These are phyloP conservation scores for Oegoconia quadripuncta DNA, from an alignment of 2,888 invertebrate genomes.

Conservation along the genomic window DNA sequence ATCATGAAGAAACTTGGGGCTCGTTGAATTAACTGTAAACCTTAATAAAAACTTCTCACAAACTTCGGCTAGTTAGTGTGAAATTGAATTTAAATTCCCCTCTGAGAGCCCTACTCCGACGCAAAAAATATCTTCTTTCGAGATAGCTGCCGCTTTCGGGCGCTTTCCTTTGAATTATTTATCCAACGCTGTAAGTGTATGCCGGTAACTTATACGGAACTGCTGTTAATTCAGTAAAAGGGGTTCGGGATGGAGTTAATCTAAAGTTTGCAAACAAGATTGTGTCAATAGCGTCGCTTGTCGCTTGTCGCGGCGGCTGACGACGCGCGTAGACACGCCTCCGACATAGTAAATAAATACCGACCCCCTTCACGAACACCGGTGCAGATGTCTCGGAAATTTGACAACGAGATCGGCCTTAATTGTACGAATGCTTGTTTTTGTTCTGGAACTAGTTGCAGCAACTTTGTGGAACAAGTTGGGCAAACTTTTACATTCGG, in stretches of 20 bases:
- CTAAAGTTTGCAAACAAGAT: conserved; percentile 31
- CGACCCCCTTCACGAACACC: too few relatives aligned
- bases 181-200: conserved; percentile 6
- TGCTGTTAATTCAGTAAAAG: conserved; percentile 27
- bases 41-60: conserved; percentile 34
- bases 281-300: conserved; percentile 21
- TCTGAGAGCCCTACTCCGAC: conserved; percentile 13
- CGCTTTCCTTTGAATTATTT: conserved; percentile 28
- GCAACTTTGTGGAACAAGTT: too few relatives aligned
- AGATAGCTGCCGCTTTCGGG: conserved; percentile 7
- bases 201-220: conserved; percentile 16
- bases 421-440: too few relatives aligned
- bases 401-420: too few relatives aligned
- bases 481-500: too few relatives aligned
- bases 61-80: conserved; percentile 34
- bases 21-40: conserved; percentile 31
- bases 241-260: conserved; percentile 25
- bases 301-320: too few relatives aligned
- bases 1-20: conserved; percentile 7
- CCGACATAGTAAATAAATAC: too few relatives aligned
- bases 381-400: too few relatives aligned
- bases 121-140: conserved; percentile 23
- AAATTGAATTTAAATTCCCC: conserved; percentile 44
- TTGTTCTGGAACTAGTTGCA: too few relatives aligned
- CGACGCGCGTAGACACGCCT: too few relatives aligned